Percentiles rank a stretch among this genome's conserved stretches.
Conservation (phyloP, 2,888 invertebrate genomes). For the Cyaniris semiargus region DNA sequence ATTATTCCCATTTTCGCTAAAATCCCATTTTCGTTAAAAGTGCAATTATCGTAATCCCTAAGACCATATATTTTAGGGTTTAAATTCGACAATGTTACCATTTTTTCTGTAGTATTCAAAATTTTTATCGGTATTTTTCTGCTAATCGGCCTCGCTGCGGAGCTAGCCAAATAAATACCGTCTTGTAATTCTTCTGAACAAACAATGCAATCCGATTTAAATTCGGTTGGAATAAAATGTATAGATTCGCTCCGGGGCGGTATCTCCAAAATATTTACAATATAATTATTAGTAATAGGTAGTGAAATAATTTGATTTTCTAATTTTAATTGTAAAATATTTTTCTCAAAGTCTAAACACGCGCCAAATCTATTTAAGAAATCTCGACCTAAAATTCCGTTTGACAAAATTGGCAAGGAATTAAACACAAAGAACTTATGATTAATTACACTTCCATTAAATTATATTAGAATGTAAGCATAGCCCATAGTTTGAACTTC, state of each 20-base stretch:
- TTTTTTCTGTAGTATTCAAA: slow-evolving; percentile 34
- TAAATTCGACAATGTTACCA: slow-evolving; percentile 32
- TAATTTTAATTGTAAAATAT: slow-evolving; percentile 24
- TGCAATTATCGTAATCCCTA: slow-evolving; percentile 29
- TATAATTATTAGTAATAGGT: slow-evolving; percentile 26
- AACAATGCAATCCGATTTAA: slow-evolving; percentile 37
- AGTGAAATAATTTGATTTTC: slow-evolving; percentile 30
- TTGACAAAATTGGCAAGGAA: slow-evolving; percentile 22
- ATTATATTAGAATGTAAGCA: slow-evolving; percentile 24
- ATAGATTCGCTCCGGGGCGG: slow-evolving; percentile 37
- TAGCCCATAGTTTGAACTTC: too few relatives aligned
- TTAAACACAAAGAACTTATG: slow-evolving; percentile 36
- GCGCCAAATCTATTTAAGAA: slow-evolving; percentile 36
- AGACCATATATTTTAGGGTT: slow-evolving; percentile 30
- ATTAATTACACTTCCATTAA: slow-evolving; percentile 27
- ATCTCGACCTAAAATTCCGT: slow-evolving; percentile 28
- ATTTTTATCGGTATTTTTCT: slow-evolving; percentile 35
- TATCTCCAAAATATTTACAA: slow-evolving; percentile 29
- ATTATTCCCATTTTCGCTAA: slow-evolving; percentile 35
- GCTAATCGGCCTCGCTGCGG: slow-evolving; percentile 32
- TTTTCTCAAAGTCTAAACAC: slow-evolving; percentile 36
- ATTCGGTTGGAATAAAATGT: slow-evolving; percentile 35
- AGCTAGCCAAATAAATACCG: slow-evolving; percentile 35
- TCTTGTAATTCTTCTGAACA: slow-evolving; percentile 35
- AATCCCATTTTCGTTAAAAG: slow-evolving; percentile 38